These are phyloP conservation scores for Microcebus ravelobensis DNA, from an alignment of 2,113 vertebrate species.

Conservation along the genomic window DNA sequence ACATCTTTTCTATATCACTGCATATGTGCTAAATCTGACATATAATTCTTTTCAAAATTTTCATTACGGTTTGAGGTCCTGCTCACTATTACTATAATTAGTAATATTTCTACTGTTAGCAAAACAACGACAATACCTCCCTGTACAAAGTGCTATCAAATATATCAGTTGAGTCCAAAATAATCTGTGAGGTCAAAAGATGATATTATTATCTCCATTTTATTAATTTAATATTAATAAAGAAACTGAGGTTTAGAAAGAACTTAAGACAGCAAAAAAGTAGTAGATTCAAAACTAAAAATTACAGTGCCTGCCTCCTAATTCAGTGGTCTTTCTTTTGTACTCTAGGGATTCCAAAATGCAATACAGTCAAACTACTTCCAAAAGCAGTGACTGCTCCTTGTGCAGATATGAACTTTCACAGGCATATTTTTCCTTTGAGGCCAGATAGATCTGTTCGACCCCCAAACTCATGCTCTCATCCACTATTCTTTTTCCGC, in stretches of 20 bases:
- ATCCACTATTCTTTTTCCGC: not conserved
- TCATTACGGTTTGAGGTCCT: not conserved
- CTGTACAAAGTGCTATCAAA: not conserved
- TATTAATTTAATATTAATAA: not conserved
- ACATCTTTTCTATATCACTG: not conserved
- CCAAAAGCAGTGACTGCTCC: not conserved
- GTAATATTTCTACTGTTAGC: not conserved
- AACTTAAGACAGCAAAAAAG: not conserved
- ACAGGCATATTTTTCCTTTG: not conserved
- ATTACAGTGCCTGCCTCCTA: not conserved
- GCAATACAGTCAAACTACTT: accelerated
- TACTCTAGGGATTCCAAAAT: not conserved
- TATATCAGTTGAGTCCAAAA: not conserved
- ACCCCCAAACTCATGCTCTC: not conserved
- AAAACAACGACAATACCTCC: not conserved
- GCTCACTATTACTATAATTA: too few species aligned
- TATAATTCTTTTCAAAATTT: not conserved
- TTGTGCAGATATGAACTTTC: not conserved
- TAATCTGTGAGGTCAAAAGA: not conserved
- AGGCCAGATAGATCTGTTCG: not conserved
- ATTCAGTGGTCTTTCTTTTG: not conserved
- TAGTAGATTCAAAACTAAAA: not conserved
- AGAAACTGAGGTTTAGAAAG: not conserved
- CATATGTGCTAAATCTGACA: not conserved
- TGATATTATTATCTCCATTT: not conserved